Evolutionary conservation across 2,888 invertebrate species (phyloP).

Genomic region (Tupiocoris notatus): DNA sequence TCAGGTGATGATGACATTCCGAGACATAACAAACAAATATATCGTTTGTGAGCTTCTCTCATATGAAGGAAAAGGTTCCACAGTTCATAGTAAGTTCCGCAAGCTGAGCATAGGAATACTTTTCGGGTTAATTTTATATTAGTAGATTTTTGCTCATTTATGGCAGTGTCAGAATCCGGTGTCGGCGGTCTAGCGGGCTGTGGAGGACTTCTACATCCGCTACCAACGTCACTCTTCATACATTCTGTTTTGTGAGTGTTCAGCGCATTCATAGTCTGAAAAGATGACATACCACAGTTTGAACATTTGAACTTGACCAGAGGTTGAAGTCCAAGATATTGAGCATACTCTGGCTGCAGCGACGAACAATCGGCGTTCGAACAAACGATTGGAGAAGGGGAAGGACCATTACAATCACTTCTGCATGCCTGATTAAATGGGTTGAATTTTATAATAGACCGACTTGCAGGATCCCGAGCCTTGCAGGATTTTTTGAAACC

Average conservation of each 20-base stretch:
- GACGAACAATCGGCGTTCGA: constrained; percentile 15
- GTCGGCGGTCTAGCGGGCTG: constrained; percentile 4
- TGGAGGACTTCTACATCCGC: background rate
- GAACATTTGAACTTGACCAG: constrained; percentile 71
- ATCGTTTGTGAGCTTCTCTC: constrained; percentile 76
- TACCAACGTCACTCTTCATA: constrained; percentile 50
- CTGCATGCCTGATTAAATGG: constrained; percentile 45
- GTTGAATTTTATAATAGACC: constrained; percentile 39
- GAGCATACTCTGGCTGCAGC: constrained; percentile 62
- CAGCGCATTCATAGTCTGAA: constrained; percentile 64
- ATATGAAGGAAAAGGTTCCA: constrained; percentile 84
- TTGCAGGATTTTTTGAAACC: constrained; percentile 46
- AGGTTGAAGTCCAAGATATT: constrained; percentile 69
- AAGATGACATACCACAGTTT: constrained; percentile 69
- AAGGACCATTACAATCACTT: constrained; percentile 3
- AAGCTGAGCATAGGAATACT: constrained; percentile 77
- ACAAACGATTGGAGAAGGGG: background rate
- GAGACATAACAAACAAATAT: constrained; percentile 79
- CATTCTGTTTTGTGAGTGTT: constrained; percentile 70
- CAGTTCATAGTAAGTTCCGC: constrained; percentile 80
- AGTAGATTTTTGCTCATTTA: constrained; percentile 51
- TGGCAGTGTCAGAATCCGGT: constrained; percentile 54
- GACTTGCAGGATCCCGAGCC: constrained; percentile 16
- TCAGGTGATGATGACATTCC: constrained; percentile 80
- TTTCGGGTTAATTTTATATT: constrained; percentile 70